Evolutionary conservation across 2,888 invertebrate species (phyloP).

Genomic region (Nemotelus nigrinus): DNA sequence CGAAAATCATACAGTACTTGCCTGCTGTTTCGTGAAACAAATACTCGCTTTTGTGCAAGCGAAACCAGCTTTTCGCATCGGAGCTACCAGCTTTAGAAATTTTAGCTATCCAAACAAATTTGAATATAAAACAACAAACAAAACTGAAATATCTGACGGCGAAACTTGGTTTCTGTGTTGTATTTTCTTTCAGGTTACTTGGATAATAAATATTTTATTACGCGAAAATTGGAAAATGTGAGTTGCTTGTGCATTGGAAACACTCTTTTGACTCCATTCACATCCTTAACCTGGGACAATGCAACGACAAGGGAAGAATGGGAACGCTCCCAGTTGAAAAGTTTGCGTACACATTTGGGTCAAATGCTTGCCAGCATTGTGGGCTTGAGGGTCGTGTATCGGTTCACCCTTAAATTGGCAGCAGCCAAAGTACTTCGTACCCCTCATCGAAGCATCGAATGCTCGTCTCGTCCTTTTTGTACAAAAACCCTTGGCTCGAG

Average conservation of each 20-base stretch:
- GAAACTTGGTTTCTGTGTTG: no score
- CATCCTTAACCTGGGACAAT: conserved; percentile 15
- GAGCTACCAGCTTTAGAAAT: no score
- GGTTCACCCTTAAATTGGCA: conserved; percentile 53
- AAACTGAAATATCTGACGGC: no score
- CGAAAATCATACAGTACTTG: conserved; percentile 1
- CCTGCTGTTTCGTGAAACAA: conserved; percentile 33
- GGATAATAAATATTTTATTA: background rate
- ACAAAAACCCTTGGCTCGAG: conserved; percentile 30
- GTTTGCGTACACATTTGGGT: conserved; percentile 52
- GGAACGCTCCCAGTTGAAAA: conserved; percentile 48
- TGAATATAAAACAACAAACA: no score
- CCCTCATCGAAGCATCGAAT: conserved; percentile 12
- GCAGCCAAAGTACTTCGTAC: conserved; percentile 41
- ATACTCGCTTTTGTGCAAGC: conserved; percentile 12
- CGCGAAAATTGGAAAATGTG: background rate
- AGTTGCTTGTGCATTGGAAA: background rate
- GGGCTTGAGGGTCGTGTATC: conserved; percentile 52
- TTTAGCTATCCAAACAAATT: no score
- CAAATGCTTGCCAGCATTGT: conserved; percentile 52
- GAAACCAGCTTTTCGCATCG: no score
- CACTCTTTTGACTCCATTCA: background rate
- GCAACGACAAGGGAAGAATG: conserved; percentile 28
- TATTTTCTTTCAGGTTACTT: no score
- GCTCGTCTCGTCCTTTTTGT: conserved; percentile 17